A percentile compares a stretch with the other conserved stretches of the same genome.
Evolutionary conservation across 2,797 vertebrate genomes (phyloP).

Genomic region (Lepus townsendii): DNA sequence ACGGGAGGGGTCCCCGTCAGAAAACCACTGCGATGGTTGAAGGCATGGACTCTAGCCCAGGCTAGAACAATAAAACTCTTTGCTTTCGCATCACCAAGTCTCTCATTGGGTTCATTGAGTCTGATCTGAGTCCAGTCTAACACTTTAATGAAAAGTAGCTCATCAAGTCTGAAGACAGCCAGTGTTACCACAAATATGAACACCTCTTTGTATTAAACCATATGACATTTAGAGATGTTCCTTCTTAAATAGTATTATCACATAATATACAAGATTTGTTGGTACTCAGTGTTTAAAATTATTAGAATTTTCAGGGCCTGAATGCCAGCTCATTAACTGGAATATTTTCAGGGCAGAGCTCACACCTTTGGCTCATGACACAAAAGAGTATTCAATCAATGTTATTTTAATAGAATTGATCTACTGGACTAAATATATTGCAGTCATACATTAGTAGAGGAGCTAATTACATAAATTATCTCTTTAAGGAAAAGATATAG

Average conservation of each 20-base stretch:
- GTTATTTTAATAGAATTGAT: constrained; percentile 30
- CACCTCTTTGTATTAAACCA: not conserved
- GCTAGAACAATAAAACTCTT: too few species aligned
- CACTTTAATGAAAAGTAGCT: constrained; percentile 23
- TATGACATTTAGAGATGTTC: not conserved
- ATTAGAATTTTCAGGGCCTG: not conserved
- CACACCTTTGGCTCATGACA: not conserved
- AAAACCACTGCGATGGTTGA: too few species aligned
- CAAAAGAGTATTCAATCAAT: not conserved
- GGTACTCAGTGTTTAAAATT: not conserved
- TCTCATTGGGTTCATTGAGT: too few species aligned
- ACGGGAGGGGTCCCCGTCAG: too few species aligned
- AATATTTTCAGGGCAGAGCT: not conserved
- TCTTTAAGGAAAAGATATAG: not conserved
- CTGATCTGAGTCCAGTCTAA: too few species aligned
- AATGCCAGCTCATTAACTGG: not conserved
- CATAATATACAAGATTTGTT: not conserved
- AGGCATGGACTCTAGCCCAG: too few species aligned
- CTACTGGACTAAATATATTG: not conserved
- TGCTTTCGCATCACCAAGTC: too few species aligned
- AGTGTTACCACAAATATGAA: constrained; percentile 20
- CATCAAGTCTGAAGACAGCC: constrained; percentile 32
- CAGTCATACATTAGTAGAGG: not conserved
- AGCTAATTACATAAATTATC: constrained; percentile 19
- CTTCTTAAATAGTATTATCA: not conserved